Evolutionary conservation across 2,113 vertebrate species (phyloP).

Genomic region (Madoqua kirkii): DNA sequence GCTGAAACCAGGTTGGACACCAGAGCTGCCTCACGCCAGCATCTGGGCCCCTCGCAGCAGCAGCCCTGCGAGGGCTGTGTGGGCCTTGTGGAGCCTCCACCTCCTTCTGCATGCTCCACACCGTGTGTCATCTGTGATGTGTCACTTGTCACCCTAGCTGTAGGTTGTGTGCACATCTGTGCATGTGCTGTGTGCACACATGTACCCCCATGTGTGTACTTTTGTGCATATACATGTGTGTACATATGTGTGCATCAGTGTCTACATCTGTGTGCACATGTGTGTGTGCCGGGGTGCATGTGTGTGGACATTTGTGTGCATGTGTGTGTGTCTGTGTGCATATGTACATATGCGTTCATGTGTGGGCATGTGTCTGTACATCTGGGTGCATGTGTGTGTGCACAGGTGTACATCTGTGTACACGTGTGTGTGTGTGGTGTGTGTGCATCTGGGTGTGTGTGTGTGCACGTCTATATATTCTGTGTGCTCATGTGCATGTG

Average conservation of each 20-base stretch:
- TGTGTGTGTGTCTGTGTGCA: rapidly evolving
- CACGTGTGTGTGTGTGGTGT: neutral
- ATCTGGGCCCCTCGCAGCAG: neutral
- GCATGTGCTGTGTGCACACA: neutral
- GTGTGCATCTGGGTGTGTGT: rapidly evolving
- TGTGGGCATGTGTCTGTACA: rapidly evolving
- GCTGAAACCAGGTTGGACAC: neutral
- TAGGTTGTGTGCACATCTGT: neutral
- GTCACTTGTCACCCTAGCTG: neutral
- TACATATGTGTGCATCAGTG: neutral
- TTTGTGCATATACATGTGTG: neutral
- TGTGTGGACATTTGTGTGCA: neutral
- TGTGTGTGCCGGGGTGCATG: neutral
- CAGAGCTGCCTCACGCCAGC: neutral
- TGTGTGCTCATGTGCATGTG: no score
- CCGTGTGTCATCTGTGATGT: rapidly evolving
- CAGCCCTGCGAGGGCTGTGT: rapidly evolving
- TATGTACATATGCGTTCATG: rapidly evolving
- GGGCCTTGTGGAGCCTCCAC: rapidly evolving
- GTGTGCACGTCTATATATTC: neutral
- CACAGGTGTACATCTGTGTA: no score
- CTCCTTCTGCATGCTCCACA: rapidly evolving
- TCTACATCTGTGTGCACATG: rapidly evolving
- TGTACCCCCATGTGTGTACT: neutral
- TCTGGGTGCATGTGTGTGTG: neutral